Conservation (phyloP, 1,140 invertebrate species). For the Lerema accius region DNA sequence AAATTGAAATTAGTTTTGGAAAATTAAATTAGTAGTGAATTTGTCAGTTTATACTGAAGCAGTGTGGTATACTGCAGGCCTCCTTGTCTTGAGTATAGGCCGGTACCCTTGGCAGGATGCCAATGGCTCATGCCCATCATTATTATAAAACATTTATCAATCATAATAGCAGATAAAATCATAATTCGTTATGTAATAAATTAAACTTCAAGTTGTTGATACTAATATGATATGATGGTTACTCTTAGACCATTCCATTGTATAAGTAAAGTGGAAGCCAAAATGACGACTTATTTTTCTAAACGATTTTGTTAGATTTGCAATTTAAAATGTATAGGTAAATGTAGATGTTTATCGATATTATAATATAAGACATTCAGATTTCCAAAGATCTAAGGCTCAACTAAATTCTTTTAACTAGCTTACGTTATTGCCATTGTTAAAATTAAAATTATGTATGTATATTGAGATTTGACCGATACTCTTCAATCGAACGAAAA, state of each 20-base stretch:
- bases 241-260: conserved; percentile 79
- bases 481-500: conserved; percentile 30
- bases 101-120: neutral
- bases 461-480: conserved; percentile 45
- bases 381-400: conserved; percentile 80
- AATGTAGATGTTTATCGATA: conserved; percentile 77
- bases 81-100: neutral
- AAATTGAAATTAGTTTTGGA: conserved; percentile 5
- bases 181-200: conserved; percentile 38
- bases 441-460: conserved; percentile 48
- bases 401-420: conserved; percentile 76
- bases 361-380: conserved; percentile 70
- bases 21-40: conserved; percentile 1
- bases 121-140: neutral
- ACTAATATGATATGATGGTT: conserved; percentile 61
- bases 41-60: neutral
- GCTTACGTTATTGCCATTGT: conserved; percentile 57
- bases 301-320: conserved; percentile 80
- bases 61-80: neutral
- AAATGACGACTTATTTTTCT: conserved; percentile 82
- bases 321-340: conserved; percentile 71
- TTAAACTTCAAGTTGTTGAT: conserved; percentile 41
- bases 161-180: neutral
- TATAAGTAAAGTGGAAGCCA: conserved; percentile 76
- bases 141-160: neutral